phyloP scores from a whole-genome alignment of 2,113 vertebrate species.

The Scatophagus argus region DNA sequence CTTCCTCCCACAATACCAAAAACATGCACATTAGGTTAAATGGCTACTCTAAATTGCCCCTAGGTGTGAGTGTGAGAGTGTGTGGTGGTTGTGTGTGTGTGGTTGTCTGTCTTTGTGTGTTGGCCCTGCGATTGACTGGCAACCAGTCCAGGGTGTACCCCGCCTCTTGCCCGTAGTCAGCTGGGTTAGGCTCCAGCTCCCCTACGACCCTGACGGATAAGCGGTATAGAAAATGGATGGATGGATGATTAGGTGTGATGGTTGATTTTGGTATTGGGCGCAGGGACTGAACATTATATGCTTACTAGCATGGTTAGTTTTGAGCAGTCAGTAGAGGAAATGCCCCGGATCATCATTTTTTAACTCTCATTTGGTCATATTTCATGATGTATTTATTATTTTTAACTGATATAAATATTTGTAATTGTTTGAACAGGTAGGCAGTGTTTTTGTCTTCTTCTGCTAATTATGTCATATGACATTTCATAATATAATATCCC shows the following conservation, averaged over 20 bases:
- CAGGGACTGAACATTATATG: neutral
- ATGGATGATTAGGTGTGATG: slow-evolving; percentile 30
- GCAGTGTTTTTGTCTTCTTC: neutral
- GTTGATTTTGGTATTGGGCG: neutral
- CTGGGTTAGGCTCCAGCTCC: too few relatives aligned
- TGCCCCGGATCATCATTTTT: neutral
- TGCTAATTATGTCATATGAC: neutral
- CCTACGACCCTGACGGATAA: too few relatives aligned
- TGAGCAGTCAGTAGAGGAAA: neutral
- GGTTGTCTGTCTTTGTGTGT: too few relatives aligned
- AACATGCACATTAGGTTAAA: too few relatives aligned
- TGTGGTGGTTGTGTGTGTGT: too few relatives aligned
- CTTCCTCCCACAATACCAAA: too few relatives aligned
- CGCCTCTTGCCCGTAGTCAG: too few relatives aligned
- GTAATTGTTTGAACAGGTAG: neutral
- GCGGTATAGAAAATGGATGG: too few relatives aligned
- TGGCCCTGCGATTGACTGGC: too few relatives aligned
- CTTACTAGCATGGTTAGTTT: neutral
- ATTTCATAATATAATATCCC: slow-evolving; percentile 14
- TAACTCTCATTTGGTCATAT: neutral
- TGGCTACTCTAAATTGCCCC: too few relatives aligned
- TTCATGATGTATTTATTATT: neutral
- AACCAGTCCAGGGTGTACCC: too few relatives aligned
- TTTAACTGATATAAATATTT: neutral
- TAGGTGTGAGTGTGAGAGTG: too few relatives aligned